Conservation (phyloP, 2,797 vertebrate genomes). For the Coilia nasus region DNA sequence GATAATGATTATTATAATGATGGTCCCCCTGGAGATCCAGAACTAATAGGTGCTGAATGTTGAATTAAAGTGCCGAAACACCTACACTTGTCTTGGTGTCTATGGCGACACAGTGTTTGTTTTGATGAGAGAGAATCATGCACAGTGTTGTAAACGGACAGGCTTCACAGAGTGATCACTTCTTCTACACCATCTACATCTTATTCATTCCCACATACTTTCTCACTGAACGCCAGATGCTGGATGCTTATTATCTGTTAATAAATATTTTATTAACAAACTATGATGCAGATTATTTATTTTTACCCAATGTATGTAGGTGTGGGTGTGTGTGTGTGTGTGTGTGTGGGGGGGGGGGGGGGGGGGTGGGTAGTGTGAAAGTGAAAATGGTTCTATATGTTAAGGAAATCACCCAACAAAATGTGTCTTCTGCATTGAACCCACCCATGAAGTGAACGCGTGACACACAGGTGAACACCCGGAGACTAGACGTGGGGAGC, state of each 20-base stretch:
- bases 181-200: background rate
- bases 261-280: constrained; percentile 17
- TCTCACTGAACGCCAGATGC: background rate
- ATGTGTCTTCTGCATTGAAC: too few species aligned
- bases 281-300: background rate
- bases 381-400: too few species aligned
- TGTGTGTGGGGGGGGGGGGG: background rate
- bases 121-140: background rate
- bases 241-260: constrained; percentile 7
- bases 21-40: constrained; percentile 51
- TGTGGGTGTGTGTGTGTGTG: background rate
- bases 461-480: too few species aligned
- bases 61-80: constrained; percentile 79
- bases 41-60: constrained; percentile 76
- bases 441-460: too few species aligned
- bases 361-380: too few species aligned
- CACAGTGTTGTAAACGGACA: background rate
- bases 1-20: background rate
- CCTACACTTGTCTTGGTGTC: background rate
- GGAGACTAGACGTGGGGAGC: too few species aligned
- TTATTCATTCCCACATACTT: background rate
- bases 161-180: background rate
- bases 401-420: too few species aligned
- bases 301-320: background rate
- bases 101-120: background rate